A percentile compares a stretch with the other conserved stretches of the same genome.
These are phyloP conservation scores for Rhynchonema sp. DNA, from an alignment of 2,888 invertebrate genomes.

Conservation along the genomic window DNA sequence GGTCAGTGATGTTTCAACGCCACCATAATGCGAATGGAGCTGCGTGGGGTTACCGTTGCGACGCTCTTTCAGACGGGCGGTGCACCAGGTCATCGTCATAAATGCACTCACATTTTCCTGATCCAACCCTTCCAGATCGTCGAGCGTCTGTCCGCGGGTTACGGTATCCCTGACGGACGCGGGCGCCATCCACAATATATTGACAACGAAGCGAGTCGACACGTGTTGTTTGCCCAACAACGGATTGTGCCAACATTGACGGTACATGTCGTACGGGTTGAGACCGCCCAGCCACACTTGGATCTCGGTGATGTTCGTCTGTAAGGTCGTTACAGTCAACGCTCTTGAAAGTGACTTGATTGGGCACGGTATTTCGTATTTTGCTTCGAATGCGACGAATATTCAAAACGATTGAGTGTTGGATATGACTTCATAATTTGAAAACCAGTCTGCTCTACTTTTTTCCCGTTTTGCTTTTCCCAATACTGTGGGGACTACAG, in stretches of 20 bases:
- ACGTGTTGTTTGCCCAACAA: background rate
- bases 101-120: background rate
- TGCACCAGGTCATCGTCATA: too few species aligned
- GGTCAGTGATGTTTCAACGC: too few species aligned
- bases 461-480: too few species aligned
- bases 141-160: too few species aligned
- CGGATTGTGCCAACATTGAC: conserved; percentile 14
- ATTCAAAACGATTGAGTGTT: background rate
- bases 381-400: too few species aligned
- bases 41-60: too few species aligned
- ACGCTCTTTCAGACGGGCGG: too few species aligned
- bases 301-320: conserved; percentile 11
- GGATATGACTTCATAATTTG: background rate
- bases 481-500: too few species aligned
- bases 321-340: background rate
- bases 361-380: too few species aligned
- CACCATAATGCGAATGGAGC: too few species aligned
- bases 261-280: conserved; percentile 29
- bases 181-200: background rate
- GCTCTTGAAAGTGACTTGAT: too few species aligned
- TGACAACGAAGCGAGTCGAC: background rate
- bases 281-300: conserved; percentile 16
- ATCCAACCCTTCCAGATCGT: background rate
- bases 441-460: background rate
- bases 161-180: background rate